Base-by-base conservation (phyloP, 2,113 vertebrate genomes). In the Sitta europaea region DNA sequence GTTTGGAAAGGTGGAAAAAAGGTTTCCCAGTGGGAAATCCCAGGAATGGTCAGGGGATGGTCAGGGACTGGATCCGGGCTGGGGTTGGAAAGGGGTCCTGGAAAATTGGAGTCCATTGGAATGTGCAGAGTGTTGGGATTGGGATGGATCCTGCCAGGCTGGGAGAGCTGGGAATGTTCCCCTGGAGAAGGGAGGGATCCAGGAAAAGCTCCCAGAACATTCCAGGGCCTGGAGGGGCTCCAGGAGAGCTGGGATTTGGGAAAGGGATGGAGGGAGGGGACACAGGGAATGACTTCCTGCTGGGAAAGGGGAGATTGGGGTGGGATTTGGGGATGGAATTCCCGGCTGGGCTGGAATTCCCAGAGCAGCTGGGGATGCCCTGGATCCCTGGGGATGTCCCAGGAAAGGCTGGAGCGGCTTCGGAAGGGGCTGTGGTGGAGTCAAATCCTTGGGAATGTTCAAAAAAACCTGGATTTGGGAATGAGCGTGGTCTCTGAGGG, bases 101-200 rank as follows among this genome's bases (percentile, higher is more conserved):
- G 29, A 8, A 54, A 22, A 24, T 11, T 28, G 43, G 38, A 57
- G 67, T 38, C 65, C n/a, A 7, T 14, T 0, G 14, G 74, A 48
- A 40, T 19, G 7, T 19, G 55, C 1, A 0, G 36, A 29, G 29
- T 5, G 24, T 10, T 2, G 4, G 50, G 50, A 15, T 12, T n/a
- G 66, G 24, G 50, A 9, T 8, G 27, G 40, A 47, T 65, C 55
- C 66, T 51, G 18, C 40, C 29, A 17, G 53, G 11, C 23, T 58
- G 35, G 54, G 24, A 50, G 1, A 35, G 2, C 27, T 45, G 33
- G 65, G 53, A 33, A 33, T 47, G 51, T 12, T 48, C 28, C 0
- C 17, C 77, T 68, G 63, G 77, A 40, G 35, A 22, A 4, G 42
- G 2, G 77, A 24, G 6, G 20, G 61, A 4, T 27, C 24, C 65